Evolutionary conservation across 2,888 invertebrate species (phyloP).

Genomic region (Limulus polyphemus): DNA sequence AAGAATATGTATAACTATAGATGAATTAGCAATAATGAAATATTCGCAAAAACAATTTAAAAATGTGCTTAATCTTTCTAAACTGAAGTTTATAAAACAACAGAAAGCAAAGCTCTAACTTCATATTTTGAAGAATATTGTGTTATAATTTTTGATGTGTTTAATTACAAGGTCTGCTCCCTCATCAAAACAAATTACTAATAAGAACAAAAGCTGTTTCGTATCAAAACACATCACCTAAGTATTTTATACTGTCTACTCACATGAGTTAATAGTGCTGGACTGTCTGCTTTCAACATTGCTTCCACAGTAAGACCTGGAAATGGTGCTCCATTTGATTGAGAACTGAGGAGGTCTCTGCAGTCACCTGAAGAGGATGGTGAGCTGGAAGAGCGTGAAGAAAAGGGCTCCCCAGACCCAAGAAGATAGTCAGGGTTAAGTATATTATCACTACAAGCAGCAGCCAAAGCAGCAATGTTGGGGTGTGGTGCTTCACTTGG

Average conservation of each 20-base stretch:
- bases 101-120: too few species aligned
- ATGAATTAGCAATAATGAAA: too few species aligned
- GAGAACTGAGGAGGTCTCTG: constrained; percentile 34
- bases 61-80: too few species aligned
- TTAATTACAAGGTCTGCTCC: too few species aligned
- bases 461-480: constrained; percentile 58
- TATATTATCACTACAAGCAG: constrained; percentile 65
- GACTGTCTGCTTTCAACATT: constrained; percentile 36
- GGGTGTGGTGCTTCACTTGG: constrained; percentile 42
- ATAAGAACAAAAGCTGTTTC: too few species aligned
- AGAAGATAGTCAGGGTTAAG: constrained; percentile 63
- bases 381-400: constrained; percentile 17
- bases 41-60: too few species aligned
- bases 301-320: constrained; percentile 36
- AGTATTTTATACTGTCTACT: neutral
- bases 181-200: too few species aligned
- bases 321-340: constrained; percentile 35
- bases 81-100: too few species aligned
- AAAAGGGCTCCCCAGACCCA: constrained; percentile 37
- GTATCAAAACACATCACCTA: too few species aligned
- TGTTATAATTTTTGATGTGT: too few species aligned
- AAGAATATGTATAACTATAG: too few species aligned
- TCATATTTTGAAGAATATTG: too few species aligned
- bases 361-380: constrained; percentile 17
- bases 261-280: constrained; percentile 27